Conservation (phyloP, 37 sponge, comb jelly and placozoan species). For the Axinella damicornis region DNA sequence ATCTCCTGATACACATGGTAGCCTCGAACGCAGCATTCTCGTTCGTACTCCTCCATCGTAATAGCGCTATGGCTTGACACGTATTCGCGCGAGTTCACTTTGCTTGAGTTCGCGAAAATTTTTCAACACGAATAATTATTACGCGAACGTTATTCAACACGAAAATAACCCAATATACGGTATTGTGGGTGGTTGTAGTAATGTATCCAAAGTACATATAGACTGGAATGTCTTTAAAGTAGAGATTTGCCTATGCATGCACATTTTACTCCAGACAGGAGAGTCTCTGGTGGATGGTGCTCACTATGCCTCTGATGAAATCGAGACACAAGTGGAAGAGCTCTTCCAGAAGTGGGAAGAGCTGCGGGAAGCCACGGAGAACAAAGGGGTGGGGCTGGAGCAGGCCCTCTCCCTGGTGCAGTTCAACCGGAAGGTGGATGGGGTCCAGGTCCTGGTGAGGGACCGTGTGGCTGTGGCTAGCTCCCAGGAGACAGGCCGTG, state of each 20-base stretch:
- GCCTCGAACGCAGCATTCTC: too few species aligned
- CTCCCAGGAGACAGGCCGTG: conserved; percentile 84
- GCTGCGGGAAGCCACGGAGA: conserved; percentile 68
- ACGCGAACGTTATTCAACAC: too few species aligned
- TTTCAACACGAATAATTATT: too few species aligned
- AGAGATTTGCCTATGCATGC: too few species aligned
- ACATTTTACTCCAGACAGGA: conserved; percentile 57
- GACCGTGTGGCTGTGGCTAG: conserved; percentile 83
- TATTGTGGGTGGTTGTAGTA: too few species aligned
- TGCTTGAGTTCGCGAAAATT: too few species aligned
- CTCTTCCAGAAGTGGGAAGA: conserved; percentile 78
- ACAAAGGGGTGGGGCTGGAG: conserved; percentile 73
- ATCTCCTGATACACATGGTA: too few species aligned
- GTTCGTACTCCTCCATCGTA: too few species aligned
- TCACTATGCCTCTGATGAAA: conserved; percentile 87
- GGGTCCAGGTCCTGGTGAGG: conserved; percentile 66
- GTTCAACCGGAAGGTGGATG: conserved; percentile 82
- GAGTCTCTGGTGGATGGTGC: conserved; percentile 71
- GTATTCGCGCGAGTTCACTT: too few species aligned
- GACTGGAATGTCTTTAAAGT: background rate
- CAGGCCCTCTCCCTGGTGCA: conserved; percentile 85
- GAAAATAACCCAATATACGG: too few species aligned
- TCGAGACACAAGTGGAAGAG: conserved; percentile 64
- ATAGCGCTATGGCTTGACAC: too few species aligned
- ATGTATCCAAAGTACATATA: too few species aligned